A percentile compares a stretch with the other conserved stretches of the same genome.
Conservation (phyloP, 2,113 vertebrate species). For the Ictalurus furcatus region DNA sequence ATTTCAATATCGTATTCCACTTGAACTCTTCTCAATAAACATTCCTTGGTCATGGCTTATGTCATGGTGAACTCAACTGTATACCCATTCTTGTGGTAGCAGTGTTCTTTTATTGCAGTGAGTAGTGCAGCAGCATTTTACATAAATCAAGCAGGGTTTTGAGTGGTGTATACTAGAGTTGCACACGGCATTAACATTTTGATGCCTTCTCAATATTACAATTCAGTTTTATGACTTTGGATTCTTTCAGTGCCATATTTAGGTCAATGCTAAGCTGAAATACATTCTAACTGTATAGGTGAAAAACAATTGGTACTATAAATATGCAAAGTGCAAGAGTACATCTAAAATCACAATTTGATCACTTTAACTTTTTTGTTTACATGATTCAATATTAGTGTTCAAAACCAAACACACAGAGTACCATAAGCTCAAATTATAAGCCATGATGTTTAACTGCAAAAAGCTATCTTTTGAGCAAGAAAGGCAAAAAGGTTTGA, state of each 20-base stretch:
- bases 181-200: background rate
- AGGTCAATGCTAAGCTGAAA: background rate
- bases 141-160: constrained; percentile 4
- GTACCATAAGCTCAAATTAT: background rate
- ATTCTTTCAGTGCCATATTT: background rate
- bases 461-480: background rate
- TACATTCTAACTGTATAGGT: background rate
- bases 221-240: background rate
- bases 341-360: background rate
- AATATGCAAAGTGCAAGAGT: background rate
- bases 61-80: background rate
- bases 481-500: background rate
- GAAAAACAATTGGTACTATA: background rate
- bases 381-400: background rate
- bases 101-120: background rate
- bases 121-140: background rate
- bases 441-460: background rate
- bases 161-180: background rate
- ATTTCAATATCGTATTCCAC: background rate
- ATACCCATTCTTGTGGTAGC: background rate
- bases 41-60: background rate
- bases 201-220: background rate
- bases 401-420: background rate
- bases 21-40: background rate
- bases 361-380: background rate